Evolutionary conservation across 2,113 vertebrate genomes (phyloP), one percentile per base, ranked within the genome.

Genomic region (Gila orcuttii): DNA sequence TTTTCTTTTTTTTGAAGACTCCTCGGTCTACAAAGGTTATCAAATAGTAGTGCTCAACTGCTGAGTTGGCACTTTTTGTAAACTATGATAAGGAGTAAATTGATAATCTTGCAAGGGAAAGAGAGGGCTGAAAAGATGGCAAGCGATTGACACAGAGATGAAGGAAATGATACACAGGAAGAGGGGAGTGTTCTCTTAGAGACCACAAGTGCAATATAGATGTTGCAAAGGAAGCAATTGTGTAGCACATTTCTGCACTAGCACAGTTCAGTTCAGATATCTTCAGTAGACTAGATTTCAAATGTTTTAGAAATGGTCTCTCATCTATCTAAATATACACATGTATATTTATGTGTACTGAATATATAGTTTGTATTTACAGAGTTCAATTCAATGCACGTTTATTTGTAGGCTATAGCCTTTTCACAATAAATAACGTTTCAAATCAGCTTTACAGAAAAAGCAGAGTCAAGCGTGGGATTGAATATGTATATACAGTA

Each of bases 171-270:
- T 45, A 31, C 82, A 78, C 82, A 50, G 82, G 83, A 87, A 82
- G 79, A 83, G 39, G n/a, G 45, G 62, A 73, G 39, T 25, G 36
- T 60, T 66, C 62, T n/a, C n/a, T 31, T 84, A 21, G n/a, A 84
- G 81, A 83, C 86, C 86, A 79, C 86, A 87, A 78, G n/a, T 55
- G 47, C 39, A 31, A 23, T 68, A 42, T 57, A 68, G 15, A 6
- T 62, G 79, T 86, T 73, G 86, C 81, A 79, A 83, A 87, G 39
- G 25, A 31, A 81, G 45, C 60, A 64, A 31, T n/a, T 62, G 2
- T 78, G 12, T 57, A 9, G 2, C 3, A 28, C 28, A 28, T 28
- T 28, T 28, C 28, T 28, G 28, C 28, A 28, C 25, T 33, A 33
- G 31, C 31, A 2, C 59, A 13, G 31, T 12, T 45, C 6, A 39